A percentile compares a stretch with the other conserved stretches of the same genome.
Conservation (phyloP, 2,113 vertebrate genomes). For the Procavia capensis region DNA sequence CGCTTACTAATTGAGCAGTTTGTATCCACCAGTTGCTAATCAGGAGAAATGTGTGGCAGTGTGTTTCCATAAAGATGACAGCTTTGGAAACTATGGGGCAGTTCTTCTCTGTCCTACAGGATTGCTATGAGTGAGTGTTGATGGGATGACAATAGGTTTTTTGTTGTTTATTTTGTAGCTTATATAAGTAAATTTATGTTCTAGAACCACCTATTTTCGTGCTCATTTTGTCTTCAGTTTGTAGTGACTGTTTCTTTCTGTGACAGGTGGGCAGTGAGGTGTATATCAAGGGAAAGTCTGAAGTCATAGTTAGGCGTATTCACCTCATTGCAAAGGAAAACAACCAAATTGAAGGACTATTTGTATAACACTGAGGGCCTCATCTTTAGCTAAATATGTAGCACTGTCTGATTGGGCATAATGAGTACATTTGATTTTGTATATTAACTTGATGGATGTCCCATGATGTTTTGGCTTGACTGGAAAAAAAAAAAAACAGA, state of each 20-base stretch:
- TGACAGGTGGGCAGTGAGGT: not conserved
- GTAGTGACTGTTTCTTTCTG: not conserved
- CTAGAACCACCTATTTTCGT: not conserved
- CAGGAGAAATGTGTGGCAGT: not conserved
- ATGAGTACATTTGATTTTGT: conserved; percentile 49
- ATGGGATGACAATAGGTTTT: not conserved
- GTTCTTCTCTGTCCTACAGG: not conserved
- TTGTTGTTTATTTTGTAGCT: not conserved
- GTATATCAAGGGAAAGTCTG: not conserved
- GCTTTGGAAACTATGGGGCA: not conserved
- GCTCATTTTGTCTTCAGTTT: not conserved
- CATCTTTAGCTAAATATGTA: not conserved
- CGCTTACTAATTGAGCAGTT: not conserved
- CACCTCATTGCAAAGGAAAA: not conserved
- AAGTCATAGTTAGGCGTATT: not conserved
- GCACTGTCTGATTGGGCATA: not conserved
- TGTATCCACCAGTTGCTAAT: not conserved
- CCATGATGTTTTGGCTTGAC: conserved; percentile 68
- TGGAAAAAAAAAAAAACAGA: not conserved
- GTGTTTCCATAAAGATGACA: not conserved
- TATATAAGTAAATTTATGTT: not conserved
- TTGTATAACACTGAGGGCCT: not conserved
- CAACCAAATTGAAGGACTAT: not conserved
- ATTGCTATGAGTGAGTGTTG: not conserved
- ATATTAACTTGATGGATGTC: conserved; percentile 56